Percentiles rank a stretch among this genome's conserved stretches.
Conservation (phyloP, 2,888 invertebrate species). For the Drosophila niveifrons region DNA sequence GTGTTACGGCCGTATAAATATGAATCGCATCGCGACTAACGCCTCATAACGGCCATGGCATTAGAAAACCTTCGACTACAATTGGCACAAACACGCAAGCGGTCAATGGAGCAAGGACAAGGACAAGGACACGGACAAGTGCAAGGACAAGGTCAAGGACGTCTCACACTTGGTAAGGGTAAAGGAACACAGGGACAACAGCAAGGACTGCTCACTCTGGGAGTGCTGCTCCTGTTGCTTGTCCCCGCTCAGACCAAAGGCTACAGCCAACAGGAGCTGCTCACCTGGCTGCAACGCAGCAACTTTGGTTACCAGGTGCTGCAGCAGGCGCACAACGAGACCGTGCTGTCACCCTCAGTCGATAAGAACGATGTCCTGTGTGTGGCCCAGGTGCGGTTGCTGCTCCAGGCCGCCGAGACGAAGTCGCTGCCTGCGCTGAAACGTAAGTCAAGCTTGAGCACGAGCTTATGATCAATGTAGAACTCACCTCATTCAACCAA, state of each 20-base stretch:
- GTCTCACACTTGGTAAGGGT: not conserved
- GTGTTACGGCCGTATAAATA: conserved; percentile 66
- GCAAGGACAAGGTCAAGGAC: not conserved
- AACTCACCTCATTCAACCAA: too few species aligned
- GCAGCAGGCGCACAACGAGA: conserved; percentile 37
- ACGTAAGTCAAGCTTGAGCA: conserved; percentile 46
- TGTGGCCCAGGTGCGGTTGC: conserved; percentile 40
- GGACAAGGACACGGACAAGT: not conserved
- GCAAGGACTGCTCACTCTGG: not conserved
- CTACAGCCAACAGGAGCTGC: conserved; percentile 48
- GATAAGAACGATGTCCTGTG: conserved; percentile 43
- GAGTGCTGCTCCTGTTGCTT: not conserved
- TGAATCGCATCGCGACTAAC: conserved; percentile 38
- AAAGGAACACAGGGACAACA: not conserved
- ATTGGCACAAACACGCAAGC: conserved; percentile 17
- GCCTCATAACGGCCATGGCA: conserved; percentile 59
- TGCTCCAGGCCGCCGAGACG: conserved; percentile 52
- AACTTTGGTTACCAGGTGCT: conserved; percentile 71
- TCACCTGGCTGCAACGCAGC: conserved; percentile 67
- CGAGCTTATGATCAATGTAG: not conserved
- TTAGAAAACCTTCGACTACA: conserved; percentile 41
- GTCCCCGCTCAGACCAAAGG: not conserved
- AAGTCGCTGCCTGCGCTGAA: conserved; percentile 52
- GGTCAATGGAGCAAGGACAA: conserved; percentile 10
- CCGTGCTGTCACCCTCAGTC: not conserved